Conservation (phyloP, 2,797 vertebrate species). For the Sebastes iracundus region DNA sequence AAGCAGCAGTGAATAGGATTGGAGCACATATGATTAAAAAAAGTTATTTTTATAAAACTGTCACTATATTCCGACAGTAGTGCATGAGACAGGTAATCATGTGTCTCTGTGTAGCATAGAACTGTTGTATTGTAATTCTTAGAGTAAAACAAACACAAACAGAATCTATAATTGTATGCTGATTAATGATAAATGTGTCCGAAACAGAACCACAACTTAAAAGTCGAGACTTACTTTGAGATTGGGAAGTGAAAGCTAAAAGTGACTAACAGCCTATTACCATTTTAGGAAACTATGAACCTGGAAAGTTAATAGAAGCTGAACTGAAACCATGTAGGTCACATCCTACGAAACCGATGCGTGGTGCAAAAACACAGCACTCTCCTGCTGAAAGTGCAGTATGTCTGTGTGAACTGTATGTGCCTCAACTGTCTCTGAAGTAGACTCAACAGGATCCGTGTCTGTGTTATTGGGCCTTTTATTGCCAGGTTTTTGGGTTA, state of each 20-base stretch:
- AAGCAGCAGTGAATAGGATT: no score
- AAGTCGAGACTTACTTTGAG: background rate
- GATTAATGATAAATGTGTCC: background rate
- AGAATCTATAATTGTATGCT: background rate
- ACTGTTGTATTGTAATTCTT: background rate
- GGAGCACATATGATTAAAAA: no score
- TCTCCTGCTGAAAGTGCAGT: background rate
- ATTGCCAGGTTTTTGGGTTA: background rate
- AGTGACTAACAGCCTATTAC: background rate
- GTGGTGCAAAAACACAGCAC: background rate
- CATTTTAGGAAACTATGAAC: background rate
- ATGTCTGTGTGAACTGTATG: background rate
- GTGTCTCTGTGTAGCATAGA: background rate
- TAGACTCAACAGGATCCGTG: constrained; percentile 1
- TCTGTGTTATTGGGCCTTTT: background rate
- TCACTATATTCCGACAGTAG: no score
- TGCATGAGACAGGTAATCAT: no score
- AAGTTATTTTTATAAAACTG: no score
- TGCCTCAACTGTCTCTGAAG: background rate
- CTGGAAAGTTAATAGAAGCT: background rate
- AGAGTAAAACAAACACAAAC: background rate
- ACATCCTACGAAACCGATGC: background rate
- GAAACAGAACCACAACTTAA: background rate
- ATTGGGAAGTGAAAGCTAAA: constrained; percentile 23
- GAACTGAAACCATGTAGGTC: background rate